Conservation (phyloP, 2,888 invertebrate genomes). For the Drosophila mercatorum region DNA sequence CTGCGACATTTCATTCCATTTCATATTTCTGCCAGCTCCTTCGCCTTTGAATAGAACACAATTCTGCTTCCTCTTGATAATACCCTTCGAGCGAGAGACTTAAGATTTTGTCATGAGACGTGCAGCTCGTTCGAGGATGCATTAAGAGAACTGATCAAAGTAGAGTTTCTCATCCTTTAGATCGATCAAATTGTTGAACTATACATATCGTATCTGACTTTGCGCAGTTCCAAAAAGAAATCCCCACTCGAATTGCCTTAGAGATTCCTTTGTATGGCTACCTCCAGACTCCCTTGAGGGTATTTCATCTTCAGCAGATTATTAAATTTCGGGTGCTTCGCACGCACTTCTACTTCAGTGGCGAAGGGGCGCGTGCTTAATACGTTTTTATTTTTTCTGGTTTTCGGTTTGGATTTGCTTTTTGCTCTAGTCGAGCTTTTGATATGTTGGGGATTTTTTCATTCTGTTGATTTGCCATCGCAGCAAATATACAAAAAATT, state of each 20-base stretch:
- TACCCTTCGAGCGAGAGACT: slow-evolving; percentile 3
- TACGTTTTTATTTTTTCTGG: slow-evolving; percentile 52
- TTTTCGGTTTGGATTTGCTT: slow-evolving; percentile 39
- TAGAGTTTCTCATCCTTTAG: too few relatives aligned
- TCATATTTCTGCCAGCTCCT: slow-evolving; percentile 63
- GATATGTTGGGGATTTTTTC: slow-evolving; percentile 27
- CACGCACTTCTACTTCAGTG: slow-evolving; percentile 57
- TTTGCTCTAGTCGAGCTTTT: slow-evolving; percentile 17
- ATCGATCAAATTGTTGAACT: not conserved
- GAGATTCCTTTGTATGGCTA: too few relatives aligned
- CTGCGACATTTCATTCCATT: slow-evolving; percentile 65
- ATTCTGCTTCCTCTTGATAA: slow-evolving; percentile 44
- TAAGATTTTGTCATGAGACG: not conserved
- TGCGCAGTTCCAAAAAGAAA: not conserved
- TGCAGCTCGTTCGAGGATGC: not conserved
- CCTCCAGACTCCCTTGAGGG: not conserved
- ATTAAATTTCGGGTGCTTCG: slow-evolving; percentile 14
- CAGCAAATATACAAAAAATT: slow-evolving; percentile 60
- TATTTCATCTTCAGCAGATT: not conserved
- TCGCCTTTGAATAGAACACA: slow-evolving; percentile 67
- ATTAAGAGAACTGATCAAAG: not conserved
- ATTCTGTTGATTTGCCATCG: slow-evolving; percentile 48
- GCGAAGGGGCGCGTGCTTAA: slow-evolving; percentile 57
- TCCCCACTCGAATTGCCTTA: not conserved
- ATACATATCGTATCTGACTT: not conserved